These are phyloP conservation scores for Conchocele bisecta DNA, from an alignment of 2,888 invertebrate genomes.

Conservation along the genomic window DNA sequence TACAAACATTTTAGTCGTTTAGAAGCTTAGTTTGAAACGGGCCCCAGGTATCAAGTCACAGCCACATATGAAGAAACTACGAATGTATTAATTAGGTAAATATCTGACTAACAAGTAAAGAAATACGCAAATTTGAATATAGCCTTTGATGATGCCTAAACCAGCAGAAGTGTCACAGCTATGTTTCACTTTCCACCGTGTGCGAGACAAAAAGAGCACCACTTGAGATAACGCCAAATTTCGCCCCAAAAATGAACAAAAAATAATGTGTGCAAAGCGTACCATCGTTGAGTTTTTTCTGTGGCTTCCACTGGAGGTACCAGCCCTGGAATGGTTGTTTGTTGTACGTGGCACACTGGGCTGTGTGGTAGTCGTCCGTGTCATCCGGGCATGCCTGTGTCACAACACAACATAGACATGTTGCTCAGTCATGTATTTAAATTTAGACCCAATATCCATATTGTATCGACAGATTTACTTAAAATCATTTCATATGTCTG, in stretches of 20 bases:
- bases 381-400: conserved; percentile 88
- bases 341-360: conserved; percentile 95
- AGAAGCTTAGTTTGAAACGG: too few species aligned
- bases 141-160: neutral
- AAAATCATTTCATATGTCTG: too few species aligned
- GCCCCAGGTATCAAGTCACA: too few species aligned
- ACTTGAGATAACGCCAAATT: neutral
- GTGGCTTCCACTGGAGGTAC: conserved; percentile 88
- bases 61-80: too few species aligned
- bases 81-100: too few species aligned
- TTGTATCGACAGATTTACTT: neutral
- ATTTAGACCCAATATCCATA: neutral
- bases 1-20: too few species aligned
- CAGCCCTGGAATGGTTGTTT: conserved; percentile 90
- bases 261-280: conserved; percentile 11
- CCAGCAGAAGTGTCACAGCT: neutral
- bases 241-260: neutral
- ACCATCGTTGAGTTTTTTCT: conserved; percentile 70
- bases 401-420: neutral
- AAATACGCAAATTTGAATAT: too few species aligned
- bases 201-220: neutral
- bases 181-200: neutral
- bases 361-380: conserved; percentile 89
- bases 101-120: too few species aligned
- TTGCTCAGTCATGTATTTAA: neutral